Evolutionary conservation across 2,797 vertebrate species (phyloP).

Genomic region (Chaetophractus vellerosus): DNA sequence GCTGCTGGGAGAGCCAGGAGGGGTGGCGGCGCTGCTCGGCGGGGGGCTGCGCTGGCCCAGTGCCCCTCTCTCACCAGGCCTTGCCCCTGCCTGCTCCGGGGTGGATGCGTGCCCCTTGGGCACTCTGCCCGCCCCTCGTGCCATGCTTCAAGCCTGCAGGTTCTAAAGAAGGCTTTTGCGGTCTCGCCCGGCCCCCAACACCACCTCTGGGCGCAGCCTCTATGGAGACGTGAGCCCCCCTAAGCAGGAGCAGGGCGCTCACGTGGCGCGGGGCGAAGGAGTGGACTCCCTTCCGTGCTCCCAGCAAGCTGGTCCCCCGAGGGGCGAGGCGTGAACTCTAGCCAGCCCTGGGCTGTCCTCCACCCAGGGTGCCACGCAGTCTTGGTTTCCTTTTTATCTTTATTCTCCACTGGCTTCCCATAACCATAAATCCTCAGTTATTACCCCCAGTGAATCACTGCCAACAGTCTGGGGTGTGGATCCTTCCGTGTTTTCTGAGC

Average conservation of each 20-base stretch:
- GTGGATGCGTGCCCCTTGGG: not conserved
- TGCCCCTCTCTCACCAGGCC: not conserved
- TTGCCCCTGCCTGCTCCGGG: no score
- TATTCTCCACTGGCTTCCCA: not conserved
- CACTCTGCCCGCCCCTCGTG: rapidly evolving
- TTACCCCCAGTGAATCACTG: not conserved
- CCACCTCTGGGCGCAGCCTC: rapidly evolving
- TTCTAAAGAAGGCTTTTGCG: not conserved
- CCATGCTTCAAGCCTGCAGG: not conserved
- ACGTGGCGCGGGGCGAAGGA: rapidly evolving
- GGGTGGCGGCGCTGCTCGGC: not conserved
- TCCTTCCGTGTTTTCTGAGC: rapidly evolving
- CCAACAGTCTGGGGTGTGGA: rapidly evolving
- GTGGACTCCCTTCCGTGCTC: rapidly evolving
- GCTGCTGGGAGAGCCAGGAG: rapidly evolving
- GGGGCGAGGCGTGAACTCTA: not conserved
- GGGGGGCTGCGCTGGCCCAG: rapidly evolving
- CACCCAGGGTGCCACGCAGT: rapidly evolving
- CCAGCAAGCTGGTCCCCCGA: rapidly evolving
- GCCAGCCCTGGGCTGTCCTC: not conserved
- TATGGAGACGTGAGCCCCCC: not conserved
- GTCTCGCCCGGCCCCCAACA: not conserved
- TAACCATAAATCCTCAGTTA: not conserved
- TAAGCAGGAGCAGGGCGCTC: not conserved
- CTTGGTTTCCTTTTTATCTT: not conserved